A percentile compares a stretch with the other conserved stretches of the same genome.
phyloP scores from a whole-genome alignment of 2,113 vertebrate genomes.

The Enhydra lutris region DNA sequence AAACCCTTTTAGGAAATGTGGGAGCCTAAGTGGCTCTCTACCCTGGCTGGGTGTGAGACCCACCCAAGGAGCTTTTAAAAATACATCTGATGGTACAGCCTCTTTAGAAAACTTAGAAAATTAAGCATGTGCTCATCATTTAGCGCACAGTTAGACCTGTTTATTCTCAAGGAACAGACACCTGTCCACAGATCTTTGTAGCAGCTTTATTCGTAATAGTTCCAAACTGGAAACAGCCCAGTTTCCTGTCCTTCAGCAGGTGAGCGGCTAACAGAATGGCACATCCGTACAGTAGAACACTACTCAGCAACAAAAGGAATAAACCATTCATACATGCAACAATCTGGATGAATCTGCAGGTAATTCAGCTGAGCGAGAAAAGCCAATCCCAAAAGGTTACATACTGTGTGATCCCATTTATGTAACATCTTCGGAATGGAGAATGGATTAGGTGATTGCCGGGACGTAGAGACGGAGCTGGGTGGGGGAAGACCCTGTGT shows the following conservation, averaged over 20 bases:
- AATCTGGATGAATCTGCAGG: not conserved
- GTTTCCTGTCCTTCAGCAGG: not conserved
- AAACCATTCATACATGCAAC: accelerated
- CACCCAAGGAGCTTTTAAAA: not conserved
- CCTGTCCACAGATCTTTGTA: not conserved
- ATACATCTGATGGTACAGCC: not conserved
- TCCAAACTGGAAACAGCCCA: not conserved
- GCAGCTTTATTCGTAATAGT: not conserved
- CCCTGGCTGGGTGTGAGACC: not conserved
- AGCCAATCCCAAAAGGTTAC: not conserved
- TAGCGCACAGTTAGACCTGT: not conserved
- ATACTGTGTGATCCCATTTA: not conserved
- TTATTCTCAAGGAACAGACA: not conserved
- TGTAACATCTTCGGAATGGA: not conserved
- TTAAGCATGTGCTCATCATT: not conserved
- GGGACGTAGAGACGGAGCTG: no score
- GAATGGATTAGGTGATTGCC: not conserved
- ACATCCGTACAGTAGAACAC: accelerated
- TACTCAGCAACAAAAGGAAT: not conserved
- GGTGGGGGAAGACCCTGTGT: not conserved
- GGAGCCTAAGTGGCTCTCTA: not conserved
- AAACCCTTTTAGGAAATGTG: not conserved
- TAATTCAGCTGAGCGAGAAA: not conserved
- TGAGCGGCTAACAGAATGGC: no score
- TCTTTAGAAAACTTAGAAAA: not conserved